Percentiles rank a stretch among this genome's conserved stretches.
Conservation (phyloP, 2,888 invertebrate genomes). For the Chalcis sispes region DNA sequence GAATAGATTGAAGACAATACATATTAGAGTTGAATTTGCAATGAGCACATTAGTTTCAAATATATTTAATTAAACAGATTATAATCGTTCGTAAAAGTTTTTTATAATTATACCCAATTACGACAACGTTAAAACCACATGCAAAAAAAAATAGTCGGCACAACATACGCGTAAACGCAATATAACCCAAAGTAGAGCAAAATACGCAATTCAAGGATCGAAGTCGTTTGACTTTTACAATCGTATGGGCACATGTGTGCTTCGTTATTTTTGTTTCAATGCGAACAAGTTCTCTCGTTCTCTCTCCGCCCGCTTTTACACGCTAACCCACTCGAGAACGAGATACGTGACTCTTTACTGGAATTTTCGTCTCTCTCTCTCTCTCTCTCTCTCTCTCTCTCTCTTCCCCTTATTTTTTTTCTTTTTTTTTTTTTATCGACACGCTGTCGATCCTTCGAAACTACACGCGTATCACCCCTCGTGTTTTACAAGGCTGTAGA, state of each 20-base stretch:
- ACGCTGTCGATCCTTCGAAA: no score
- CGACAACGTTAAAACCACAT: no score
- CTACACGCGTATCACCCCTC: background rate
- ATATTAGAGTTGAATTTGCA: no score
- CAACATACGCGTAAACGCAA: no score
- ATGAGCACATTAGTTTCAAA: no score
- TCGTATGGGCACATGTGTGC: background rate
- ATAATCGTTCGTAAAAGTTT: no score
- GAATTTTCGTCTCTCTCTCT: slow-evolving; percentile 2
- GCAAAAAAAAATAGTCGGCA: no score
- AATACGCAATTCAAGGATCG: background rate
- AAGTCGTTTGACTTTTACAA: background rate
- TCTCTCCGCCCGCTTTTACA: background rate
- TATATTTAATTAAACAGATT: no score
- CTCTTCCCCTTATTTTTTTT: background rate
- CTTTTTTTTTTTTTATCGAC: no score
- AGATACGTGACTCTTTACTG: slow-evolving; percentile 32
- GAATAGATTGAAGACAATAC: no score
- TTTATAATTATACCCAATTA: no score
- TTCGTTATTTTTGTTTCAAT: background rate
- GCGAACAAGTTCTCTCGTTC: no score
- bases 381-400: background rate
- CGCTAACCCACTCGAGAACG: background rate
- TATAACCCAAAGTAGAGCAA: background rate
- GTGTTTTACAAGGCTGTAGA: slow-evolving; percentile 22